A percentile compares a stretch with the other conserved stretches of the same genome.
These are phyloP conservation scores for Rhyacophila brunnea DNA, from an alignment of 1,140 invertebrate genomes.

Conservation along the genomic window DNA sequence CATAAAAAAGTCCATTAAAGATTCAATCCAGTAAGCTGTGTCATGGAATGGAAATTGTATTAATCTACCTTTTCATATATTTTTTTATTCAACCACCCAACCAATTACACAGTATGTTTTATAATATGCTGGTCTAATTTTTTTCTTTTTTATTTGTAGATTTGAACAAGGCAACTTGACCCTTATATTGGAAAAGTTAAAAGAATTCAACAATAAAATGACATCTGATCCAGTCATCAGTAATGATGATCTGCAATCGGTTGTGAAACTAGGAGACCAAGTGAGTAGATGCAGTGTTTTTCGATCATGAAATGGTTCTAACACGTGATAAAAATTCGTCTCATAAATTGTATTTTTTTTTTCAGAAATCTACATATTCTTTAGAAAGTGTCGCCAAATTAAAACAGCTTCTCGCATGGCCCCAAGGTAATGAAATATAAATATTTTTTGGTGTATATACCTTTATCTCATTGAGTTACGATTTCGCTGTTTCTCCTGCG, in stretches of 20 bases:
- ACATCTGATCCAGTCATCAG: conserved; percentile 45
- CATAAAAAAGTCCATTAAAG: too few species aligned
- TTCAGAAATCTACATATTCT: conserved; percentile 48
- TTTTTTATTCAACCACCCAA: too few species aligned
- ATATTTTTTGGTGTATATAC: too few species aligned
- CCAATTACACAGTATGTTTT: too few species aligned
- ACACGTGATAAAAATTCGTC: too few species aligned
- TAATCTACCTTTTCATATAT: too few species aligned
- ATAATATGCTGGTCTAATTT: too few species aligned
- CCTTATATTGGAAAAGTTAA: conserved; percentile 62
- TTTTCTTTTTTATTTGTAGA: conserved; percentile 49
- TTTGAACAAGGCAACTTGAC: conserved; percentile 68
- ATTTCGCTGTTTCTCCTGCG: too few species aligned
- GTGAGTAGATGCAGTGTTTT: conserved; percentile 36
- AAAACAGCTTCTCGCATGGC: conserved; percentile 73
- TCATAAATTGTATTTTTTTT: conserved; percentile 26
- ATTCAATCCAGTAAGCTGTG: too few species aligned
- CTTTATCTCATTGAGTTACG: too few species aligned
- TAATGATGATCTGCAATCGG: conserved; percentile 57
- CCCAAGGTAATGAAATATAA: conserved; percentile 58
- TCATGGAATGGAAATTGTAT: too few species aligned
- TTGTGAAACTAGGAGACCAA: conserved; percentile 60
- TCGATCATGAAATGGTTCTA: too few species aligned
- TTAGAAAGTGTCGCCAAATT: conserved; percentile 59
- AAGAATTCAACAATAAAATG: conserved; percentile 72